These are phyloP conservation scores for Phalacrocorax brasilianus DNA, from an alignment of 2,113 vertebrate genomes.

Conservation along the genomic window DNA sequence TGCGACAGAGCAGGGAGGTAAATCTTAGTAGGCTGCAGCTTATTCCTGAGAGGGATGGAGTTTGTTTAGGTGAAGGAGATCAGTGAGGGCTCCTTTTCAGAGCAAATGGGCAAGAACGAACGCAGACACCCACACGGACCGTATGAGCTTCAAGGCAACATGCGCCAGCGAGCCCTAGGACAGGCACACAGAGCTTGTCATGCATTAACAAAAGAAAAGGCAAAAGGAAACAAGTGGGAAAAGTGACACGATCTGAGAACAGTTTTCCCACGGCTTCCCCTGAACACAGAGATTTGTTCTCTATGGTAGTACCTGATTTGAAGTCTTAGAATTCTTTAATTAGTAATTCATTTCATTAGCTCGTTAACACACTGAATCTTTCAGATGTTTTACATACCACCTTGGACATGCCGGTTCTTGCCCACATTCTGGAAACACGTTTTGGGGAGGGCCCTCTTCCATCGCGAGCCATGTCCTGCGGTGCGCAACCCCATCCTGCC, in stretches of 20 bases:
- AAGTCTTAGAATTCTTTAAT: not conserved
- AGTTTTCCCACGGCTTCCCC: not conserved
- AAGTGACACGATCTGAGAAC: not conserved
- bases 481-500: fast-evolving
- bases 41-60: not conserved
- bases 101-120: not conserved
- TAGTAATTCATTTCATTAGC: not conserved
- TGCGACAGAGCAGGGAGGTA: not conserved
- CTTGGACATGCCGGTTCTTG: not conserved
- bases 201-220: not conserved
- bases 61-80: not conserved
- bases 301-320: not conserved
- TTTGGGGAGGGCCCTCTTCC: not conserved
- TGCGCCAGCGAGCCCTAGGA: not conserved
- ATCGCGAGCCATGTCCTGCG: fast-evolving
- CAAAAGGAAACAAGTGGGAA: not conserved
- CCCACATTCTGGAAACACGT: not conserved
- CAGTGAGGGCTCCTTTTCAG: not conserved
- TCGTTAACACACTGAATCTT: not conserved
- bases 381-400: not conserved
- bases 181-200: not conserved
- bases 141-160: not conserved
- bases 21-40: not conserved
- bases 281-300: not conserved
- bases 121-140: not conserved